Conservation (phyloP, 2,113 vertebrate genomes). For the Scalopus aquaticus region DNA sequence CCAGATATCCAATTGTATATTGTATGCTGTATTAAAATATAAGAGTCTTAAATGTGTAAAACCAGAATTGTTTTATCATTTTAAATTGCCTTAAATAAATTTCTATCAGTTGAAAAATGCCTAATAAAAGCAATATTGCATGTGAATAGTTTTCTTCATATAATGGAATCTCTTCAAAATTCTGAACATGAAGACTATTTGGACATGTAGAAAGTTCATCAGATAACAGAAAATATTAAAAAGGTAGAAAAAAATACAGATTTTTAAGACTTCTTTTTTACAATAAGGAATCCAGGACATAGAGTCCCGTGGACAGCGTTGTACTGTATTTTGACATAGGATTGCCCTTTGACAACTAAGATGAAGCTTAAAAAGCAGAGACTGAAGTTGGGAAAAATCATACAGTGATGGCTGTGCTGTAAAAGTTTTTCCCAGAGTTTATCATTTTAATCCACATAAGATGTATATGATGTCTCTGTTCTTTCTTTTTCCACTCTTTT, state of each 20-base stretch:
- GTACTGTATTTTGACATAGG: not conserved
- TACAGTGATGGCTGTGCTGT: not conserved
- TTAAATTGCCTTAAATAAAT: slow-evolving; percentile 52
- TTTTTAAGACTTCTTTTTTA: not conserved
- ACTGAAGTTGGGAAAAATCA: not conserved
- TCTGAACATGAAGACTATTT: slow-evolving; percentile 1
- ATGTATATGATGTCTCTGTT: not conserved
- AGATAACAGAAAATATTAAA: not conserved
- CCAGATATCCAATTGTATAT: not conserved
- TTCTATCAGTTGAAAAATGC: not conserved
- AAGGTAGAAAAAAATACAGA: not conserved
- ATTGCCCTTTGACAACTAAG: not conserved
- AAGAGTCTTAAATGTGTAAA: slow-evolving; percentile 16
- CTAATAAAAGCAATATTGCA: not conserved
- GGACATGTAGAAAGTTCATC: not conserved
- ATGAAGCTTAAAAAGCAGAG: not conserved
- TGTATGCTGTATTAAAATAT: slow-evolving; percentile 4
- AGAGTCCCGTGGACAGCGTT: not conserved
- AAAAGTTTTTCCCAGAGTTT: not conserved
- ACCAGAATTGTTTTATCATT: slow-evolving; percentile 34
- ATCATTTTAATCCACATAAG: not conserved
- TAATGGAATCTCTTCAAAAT: not conserved
- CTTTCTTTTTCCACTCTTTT: not conserved
- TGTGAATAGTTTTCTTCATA: not conserved
- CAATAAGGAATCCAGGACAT: not conserved